Evolutionary conservation across 1,140 invertebrate genomes (phyloP).

Genomic region (Drosophila littoralis): DNA sequence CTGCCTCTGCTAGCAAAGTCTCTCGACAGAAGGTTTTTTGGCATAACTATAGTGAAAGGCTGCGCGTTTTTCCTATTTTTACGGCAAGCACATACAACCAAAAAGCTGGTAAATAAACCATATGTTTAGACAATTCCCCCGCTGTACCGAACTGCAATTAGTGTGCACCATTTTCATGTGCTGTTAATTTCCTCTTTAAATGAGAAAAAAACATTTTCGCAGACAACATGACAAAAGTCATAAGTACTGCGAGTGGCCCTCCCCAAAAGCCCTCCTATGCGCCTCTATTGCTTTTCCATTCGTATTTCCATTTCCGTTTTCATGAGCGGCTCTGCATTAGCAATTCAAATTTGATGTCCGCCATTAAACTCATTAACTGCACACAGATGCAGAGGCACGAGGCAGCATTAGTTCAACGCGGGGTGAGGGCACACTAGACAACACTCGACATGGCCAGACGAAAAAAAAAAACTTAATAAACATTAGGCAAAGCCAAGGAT

Average conservation of each 20-base stretch:
- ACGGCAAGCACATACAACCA: neutral
- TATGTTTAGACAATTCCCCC: neutral
- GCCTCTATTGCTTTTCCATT: conserved; percentile 46
- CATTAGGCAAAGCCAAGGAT: neutral
- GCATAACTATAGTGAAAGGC: too few relatives aligned
- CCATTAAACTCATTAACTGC: conserved; percentile 83
- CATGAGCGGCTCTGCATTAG: conserved; percentile 69
- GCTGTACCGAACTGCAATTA: conserved; percentile 23
- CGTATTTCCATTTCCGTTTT: conserved; percentile 70
- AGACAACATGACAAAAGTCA: conserved; percentile 52
- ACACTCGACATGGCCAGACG: conserved; percentile 35
- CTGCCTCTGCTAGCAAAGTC: too few relatives aligned
- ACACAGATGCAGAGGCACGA: conserved; percentile 55
- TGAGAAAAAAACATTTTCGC: neutral
- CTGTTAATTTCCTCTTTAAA: conserved; percentile 42
- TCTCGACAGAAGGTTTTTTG: too few relatives aligned
- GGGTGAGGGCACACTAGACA: conserved; percentile 15
- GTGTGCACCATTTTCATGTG: conserved; percentile 18
- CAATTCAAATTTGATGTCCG: conserved; percentile 78
- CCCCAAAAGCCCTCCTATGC: neutral
- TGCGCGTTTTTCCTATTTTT: neutral
- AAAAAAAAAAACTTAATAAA: conserved; percentile 8
- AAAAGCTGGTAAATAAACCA: neutral
- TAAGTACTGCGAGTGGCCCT: conserved; percentile 43
- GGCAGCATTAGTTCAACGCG: conserved; percentile 8